These are phyloP conservation scores for Zaprionus camerounensis DNA, from an alignment of 1,140 invertebrate species.

Conservation along the genomic window DNA sequence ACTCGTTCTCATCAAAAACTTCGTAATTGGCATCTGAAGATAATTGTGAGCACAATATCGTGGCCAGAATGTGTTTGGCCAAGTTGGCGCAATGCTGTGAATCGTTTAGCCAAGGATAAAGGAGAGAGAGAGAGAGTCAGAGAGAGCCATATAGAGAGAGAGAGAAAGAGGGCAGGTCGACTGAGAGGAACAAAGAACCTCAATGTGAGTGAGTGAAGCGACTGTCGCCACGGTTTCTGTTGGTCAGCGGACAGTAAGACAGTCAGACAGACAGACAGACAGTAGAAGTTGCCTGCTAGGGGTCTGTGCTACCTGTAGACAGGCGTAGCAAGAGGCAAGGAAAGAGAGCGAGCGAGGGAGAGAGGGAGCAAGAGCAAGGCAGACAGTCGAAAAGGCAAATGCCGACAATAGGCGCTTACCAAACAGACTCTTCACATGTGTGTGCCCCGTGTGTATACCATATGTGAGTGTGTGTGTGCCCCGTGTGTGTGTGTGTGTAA, in stretches of 20 bases:
- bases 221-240: conserved; percentile 7
- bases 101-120: conserved; percentile 27
- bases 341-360: background rate
- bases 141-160: background rate
- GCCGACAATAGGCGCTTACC: conserved; percentile 24
- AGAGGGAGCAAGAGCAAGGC: background rate
- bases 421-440: conserved; percentile 12
- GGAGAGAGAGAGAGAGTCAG: background rate
- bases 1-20: conserved; percentile 4
- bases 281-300: background rate
- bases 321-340: background rate
- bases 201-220: conserved; percentile 39
- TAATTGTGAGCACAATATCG: conserved; percentile 9
- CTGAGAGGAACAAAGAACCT: conserved; percentile 8
- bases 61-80: conserved; percentile 9
- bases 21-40: conserved; percentile 15
- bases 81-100: conserved; percentile 30
- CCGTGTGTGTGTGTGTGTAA: conserved; percentile 13
- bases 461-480: background rate
- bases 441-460: background rate
- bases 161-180: background rate
- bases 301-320: background rate
- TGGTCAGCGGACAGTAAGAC: conserved; percentile 17
- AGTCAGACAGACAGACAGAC: background rate
- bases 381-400: conserved; percentile 26